Conservation (phyloP, 2,888 invertebrate genomes). For the Thereva nobilitata region DNA sequence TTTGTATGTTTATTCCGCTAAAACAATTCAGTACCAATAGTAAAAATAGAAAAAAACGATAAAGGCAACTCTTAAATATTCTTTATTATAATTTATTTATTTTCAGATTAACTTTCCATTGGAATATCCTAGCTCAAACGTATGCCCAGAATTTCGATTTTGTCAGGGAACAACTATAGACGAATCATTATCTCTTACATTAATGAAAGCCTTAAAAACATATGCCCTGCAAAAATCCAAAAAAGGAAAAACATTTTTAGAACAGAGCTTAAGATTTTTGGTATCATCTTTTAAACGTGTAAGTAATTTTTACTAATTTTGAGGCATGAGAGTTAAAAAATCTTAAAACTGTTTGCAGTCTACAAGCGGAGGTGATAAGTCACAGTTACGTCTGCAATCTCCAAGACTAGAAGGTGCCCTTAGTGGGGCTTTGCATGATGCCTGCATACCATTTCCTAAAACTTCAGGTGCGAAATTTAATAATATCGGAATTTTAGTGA, state of each 20-base stretch:
- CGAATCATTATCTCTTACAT: slow-evolving; percentile 70
- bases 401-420: slow-evolving; percentile 57
- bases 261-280: slow-evolving; percentile 80
- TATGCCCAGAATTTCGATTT: slow-evolving; percentile 69
- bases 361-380: slow-evolving; percentile 51
- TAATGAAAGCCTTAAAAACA: slow-evolving; percentile 79
- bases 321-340: background rate
- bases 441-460: slow-evolving; percentile 90
- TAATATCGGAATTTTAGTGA: slow-evolving; percentile 81
- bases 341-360: slow-evolving; percentile 42
- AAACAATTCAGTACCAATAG: too few species aligned
- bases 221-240: slow-evolving; percentile 81
- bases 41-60: too few species aligned
- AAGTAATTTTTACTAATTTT: slow-evolving; percentile 30
- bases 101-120: slow-evolving; percentile 71
- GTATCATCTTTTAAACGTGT: slow-evolving; percentile 65
- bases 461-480: slow-evolving; percentile 94
- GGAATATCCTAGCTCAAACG: slow-evolving; percentile 72
- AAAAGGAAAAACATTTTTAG: slow-evolving; percentile 83
- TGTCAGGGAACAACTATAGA: slow-evolving; percentile 71
- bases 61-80: background rate
- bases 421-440: slow-evolving; percentile 62
- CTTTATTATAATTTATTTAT: slow-evolving; percentile 43
- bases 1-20: too few species aligned
- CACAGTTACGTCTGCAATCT: slow-evolving; percentile 55